Base-by-base conservation (phyloP, 2,797 vertebrate genomes). In the Moxostoma hubbsi region DNA sequence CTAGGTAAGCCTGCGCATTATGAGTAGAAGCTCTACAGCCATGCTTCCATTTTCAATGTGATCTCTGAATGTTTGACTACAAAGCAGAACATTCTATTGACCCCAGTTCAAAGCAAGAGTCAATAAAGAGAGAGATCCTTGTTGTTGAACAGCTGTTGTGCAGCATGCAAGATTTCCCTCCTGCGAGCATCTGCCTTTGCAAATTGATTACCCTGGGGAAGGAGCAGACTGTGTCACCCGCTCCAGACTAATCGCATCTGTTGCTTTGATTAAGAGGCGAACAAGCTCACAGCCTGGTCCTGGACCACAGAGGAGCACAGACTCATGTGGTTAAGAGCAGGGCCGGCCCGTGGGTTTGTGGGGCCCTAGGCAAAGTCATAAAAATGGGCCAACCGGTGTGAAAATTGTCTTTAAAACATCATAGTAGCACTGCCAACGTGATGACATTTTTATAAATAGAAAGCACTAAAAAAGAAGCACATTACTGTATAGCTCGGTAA, bases 191-290 rank as follows among this genome's bases (percentile, higher is more conserved):
- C 90, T 93, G 91, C 85, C 86, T 88, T 81, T 85, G 89, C 89
- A 91, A 92, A 91, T 84, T 91, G 89, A 94, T 92, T 91, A 91
- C 90, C 90, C 90, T 82, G 84, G 89, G 88, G 86, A 83, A 84
- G 24, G 75, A 82, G 75, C 85, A 80, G 80, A 63, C 85, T 76
- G 80, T 8, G 71, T 82, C 83, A 74, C 77, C 83, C 73, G 70
- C 73, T 75, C 75, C 84, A 85, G 59, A 83, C 85, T 59, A 85
- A 88, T 86, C 85, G 83, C 90, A 92, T 90, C 88, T 91, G 91
- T 84, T 85, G 88, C 89, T 91, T 90, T 91, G 85, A 92, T 92
- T 89, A 91, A 85, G 89, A 88, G 85, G 72, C 46, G 76, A 89
- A 85, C 45, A 63, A 71, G 83, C 55, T 85, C 81, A 66, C 77